A percentile compares a stretch with the other conserved stretches of the same genome.
Evolutionary conservation across 2,888 invertebrate genomes (phyloP).

Genomic region (Coenonympha glycerion): DNA sequence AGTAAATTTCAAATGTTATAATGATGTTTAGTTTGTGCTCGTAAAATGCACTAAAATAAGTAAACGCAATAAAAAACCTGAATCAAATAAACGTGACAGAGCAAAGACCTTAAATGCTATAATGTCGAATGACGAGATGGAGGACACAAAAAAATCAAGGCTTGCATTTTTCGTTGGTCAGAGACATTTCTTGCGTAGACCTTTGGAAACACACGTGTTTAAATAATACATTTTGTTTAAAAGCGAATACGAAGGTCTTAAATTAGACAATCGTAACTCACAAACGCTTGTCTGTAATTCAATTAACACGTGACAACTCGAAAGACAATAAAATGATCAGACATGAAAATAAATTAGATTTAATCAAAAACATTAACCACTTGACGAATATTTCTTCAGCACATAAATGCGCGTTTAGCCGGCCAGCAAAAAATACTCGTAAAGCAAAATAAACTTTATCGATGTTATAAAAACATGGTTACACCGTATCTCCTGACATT

Average conservation of each 20-base stretch:
- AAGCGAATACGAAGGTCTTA: not conserved
- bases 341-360: constrained; percentile 26
- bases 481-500: constrained; percentile 37
- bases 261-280: not conserved
- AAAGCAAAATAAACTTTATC: constrained; percentile 20
- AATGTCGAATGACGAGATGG: constrained; percentile 12
- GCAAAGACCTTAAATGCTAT: constrained; percentile 19
- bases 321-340: constrained; percentile 23
- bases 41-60: constrained; percentile 22
- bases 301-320: constrained; percentile 23
- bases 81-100: constrained; percentile 21
- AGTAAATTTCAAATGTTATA: constrained; percentile 8
- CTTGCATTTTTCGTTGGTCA: constrained; percentile 14
- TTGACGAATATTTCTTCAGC: constrained; percentile 23
- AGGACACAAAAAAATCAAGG: constrained; percentile 8
- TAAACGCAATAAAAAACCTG: constrained; percentile 18
- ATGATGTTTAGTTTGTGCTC: constrained; percentile 13
- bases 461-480: constrained; percentile 14
- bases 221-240: not conserved
- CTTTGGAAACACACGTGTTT: not conserved
- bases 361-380: constrained; percentile 27
- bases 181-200: constrained; percentile 13
- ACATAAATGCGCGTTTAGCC: constrained; percentile 20
- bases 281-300: constrained; percentile 22
- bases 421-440: constrained; percentile 19